phyloP scores from a whole-genome alignment of 1,140 invertebrate genomes.

The Forficula auricularia region DNA sequence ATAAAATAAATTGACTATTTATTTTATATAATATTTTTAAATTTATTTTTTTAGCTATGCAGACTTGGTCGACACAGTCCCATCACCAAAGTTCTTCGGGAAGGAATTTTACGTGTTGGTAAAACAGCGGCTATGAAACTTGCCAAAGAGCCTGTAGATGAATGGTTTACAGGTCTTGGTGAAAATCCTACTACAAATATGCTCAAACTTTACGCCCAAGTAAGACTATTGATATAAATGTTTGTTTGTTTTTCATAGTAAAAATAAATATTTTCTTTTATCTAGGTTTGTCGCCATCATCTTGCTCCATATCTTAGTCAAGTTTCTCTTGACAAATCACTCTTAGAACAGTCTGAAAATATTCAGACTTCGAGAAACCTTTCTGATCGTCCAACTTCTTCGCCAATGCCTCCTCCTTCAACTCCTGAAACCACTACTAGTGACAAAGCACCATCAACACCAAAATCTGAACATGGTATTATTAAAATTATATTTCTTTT shows the following conservation, averaged over 20 bases:
- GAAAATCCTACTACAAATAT: constrained; percentile 63
- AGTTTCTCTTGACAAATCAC: constrained; percentile 58
- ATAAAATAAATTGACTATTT: not conserved
- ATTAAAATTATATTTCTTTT: constrained; percentile 5
- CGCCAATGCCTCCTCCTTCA: constrained; percentile 40
- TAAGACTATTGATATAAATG: constrained; percentile 20
- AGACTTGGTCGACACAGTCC: constrained; percentile 77
- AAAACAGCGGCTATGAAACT: constrained; percentile 40
- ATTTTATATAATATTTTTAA: constrained; percentile 4
- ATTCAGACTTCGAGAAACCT: constrained; percentile 16
- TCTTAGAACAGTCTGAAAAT: constrained; percentile 48
- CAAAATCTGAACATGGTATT: constrained; percentile 30
- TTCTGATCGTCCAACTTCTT: constrained; percentile 27
- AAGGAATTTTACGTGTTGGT: constrained; percentile 78
- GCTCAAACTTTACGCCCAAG: constrained; percentile 72
- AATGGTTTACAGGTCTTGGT: constrained; percentile 76
- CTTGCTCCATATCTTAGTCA: constrained; percentile 65
- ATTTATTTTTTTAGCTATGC: constrained; percentile 38
- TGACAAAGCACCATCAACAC: constrained; percentile 30
- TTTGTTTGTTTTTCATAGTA: not conserved
- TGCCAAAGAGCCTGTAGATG: constrained; percentile 59
- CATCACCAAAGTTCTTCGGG: constrained; percentile 60
- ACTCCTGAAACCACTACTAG: constrained; percentile 25
- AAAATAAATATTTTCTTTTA: not conserved
- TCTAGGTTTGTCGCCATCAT: constrained; percentile 46